Evolutionary conservation across 1,140 invertebrate species (phyloP), one percentile per base, ranked within the genome.

Genomic region (Procambarus virginalis): DNA sequence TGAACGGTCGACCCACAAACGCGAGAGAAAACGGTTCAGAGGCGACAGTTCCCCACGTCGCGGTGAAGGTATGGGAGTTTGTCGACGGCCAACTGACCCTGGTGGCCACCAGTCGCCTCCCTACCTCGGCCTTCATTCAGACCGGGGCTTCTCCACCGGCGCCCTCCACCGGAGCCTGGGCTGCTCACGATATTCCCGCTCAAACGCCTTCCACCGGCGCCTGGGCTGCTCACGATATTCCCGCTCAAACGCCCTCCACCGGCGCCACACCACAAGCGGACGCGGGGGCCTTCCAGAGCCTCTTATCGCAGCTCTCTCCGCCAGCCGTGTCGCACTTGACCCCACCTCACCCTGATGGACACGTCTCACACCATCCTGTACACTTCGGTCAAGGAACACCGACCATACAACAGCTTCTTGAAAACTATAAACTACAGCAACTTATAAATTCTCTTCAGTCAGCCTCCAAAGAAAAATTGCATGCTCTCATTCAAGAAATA

Each of bases 11-110:
- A 14, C 51, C 51, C 9, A 6, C 51, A 34, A n/a, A n/a, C 17
- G 10, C 34, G 8, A 2, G 2, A 6, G 20, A 55, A 34, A 2
- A 48, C 10, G 5, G n/a, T 5, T 22, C 83, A 10, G 68, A 75
- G 68, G 20, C 60, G 17, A 12, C 10, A 8, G 22, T 2, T n/a
- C 73, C 84, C 12, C 73, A 76, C 34, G 84, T 85, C 17, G 8
- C 58, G 48, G 49, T 85, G 49, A 85, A 85, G 70, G 73, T 85
- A 49, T 85, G 84, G 84, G 73, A 70, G 46, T 45, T 58, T 58
- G 22, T 45, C 22, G 73, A 70, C 10, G 84, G 84, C 49, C 70
- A 51, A 8, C n/a, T 85, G 20, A 75, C 49, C 3, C 48, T 77
- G 6, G 51, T 77, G 34, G 73, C 70, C 14, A 58, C 68, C 9